Evolutionary conservation across 2,113 vertebrate genomes (phyloP).

Genomic region (Ursus arctos): DNA sequence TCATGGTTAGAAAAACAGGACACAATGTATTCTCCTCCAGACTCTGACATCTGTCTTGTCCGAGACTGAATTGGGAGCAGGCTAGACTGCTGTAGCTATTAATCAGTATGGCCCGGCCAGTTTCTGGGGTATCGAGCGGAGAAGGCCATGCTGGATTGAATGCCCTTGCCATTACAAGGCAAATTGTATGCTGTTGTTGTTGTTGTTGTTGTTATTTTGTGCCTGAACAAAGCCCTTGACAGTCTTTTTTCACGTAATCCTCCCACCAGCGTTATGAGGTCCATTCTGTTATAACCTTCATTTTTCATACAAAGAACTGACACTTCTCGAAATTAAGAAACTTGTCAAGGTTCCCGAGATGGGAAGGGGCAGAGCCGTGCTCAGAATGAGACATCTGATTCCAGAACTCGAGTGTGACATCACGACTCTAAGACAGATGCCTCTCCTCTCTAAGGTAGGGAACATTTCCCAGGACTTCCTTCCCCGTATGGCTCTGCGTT

Average conservation of each 20-base stretch:
- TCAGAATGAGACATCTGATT: neutral
- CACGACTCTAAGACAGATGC: neutral
- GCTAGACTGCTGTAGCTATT: neutral
- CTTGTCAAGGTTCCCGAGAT: neutral
- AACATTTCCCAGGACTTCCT: neutral
- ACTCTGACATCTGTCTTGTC: neutral
- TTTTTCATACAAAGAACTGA: neutral
- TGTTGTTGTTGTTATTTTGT: neutral
- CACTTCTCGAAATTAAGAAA: neutral
- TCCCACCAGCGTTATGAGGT: neutral
- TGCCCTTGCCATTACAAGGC: neutral
- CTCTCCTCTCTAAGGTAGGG: neutral
- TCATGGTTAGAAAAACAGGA: neutral
- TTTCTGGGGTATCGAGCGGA: neutral
- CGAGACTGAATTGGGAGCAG: neutral
- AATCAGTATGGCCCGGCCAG: neutral
- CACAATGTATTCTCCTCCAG: neutral
- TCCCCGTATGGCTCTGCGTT: neutral
- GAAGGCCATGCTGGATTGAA: neutral
- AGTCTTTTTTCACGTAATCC: neutral
- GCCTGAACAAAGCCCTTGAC: neutral
- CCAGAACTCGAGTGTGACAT: neutral
- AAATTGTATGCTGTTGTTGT: neutral
- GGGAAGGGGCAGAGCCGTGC: too few relatives aligned
- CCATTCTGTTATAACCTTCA: neutral